Percentiles rank a stretch among this genome's conserved stretches.
These are phyloP conservation scores for Cavia aperea DNA, from an alignment of 2,113 vertebrate genomes.

Conservation along the genomic window DNA sequence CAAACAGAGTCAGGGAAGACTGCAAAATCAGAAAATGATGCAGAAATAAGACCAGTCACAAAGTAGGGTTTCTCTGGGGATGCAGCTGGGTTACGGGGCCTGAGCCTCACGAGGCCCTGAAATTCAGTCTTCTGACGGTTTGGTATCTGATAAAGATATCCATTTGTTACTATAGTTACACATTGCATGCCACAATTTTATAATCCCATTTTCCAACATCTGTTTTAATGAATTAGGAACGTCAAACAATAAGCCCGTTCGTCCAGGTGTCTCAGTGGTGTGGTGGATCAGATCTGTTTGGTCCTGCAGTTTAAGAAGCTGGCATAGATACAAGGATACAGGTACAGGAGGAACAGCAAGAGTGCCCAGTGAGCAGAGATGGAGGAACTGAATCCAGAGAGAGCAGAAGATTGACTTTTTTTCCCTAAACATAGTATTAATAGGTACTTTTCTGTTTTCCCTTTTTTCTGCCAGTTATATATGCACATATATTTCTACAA, in stretches of 20 bases:
- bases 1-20: fast-evolving
- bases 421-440: slow-evolving; percentile 4
- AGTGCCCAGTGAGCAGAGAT: neutral
- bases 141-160: neutral
- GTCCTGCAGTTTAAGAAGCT: neutral
- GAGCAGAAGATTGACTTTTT: neutral
- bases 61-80: neutral
- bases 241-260: neutral
- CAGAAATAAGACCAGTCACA: neutral
- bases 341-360: neutral
- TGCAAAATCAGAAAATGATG: neutral
- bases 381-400: neutral
- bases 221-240: neutral
- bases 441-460: neutral
- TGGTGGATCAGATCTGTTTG: neutral
- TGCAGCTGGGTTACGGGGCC: neutral
- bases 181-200: neutral
- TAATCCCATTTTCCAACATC: neutral
- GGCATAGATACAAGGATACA: fast-evolving
- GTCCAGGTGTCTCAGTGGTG: neutral
- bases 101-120: neutral
- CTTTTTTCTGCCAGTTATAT: neutral
- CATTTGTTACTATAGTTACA: neutral
- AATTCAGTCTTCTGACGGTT: slow-evolving; percentile 13
- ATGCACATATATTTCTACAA: neutral